Evolutionary conservation across 2,113 vertebrate species (phyloP).

Genomic region (Gallinago undulata): DNA sequence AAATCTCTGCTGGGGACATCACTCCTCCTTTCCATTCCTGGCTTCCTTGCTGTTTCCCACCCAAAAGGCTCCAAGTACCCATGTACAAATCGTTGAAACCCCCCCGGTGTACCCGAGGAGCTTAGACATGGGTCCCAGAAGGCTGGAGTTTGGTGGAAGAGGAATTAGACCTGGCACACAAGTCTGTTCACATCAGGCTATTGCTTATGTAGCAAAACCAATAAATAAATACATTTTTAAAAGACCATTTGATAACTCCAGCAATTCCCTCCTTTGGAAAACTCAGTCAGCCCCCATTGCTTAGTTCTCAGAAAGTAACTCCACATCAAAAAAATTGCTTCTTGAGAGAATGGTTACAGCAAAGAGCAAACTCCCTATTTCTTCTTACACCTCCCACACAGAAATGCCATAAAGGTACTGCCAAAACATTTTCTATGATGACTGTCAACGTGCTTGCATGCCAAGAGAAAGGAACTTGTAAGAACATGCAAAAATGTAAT

Average conservation of each 20-base stretch:
- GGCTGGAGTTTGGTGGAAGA: neutral
- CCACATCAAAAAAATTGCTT: constrained; percentile 2
- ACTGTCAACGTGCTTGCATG: constrained; percentile 42
- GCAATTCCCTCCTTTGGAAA: neutral
- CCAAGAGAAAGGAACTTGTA: constrained; percentile 33
- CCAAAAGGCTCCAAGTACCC: neutral
- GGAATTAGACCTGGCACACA: neutral
- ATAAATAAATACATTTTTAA: neutral
- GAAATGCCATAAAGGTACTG: constrained; percentile 41
- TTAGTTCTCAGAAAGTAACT: neutral
- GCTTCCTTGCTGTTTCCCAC: neutral
- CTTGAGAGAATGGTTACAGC: neutral
- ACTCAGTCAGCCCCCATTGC: neutral
- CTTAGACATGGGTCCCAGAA: neutral
- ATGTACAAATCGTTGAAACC: neutral
- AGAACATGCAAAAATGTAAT: constrained; percentile 45
- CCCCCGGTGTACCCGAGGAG: neutral
- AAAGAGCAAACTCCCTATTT: neutral
- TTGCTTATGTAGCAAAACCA: neutral
- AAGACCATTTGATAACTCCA: neutral
- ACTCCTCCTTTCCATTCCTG: neutral
- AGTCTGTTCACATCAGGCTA: neutral
- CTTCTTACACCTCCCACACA: constrained; percentile 57
- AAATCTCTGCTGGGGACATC: neutral
- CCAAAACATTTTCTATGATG: constrained; percentile 31